Evolutionary conservation across 30 jellyfish, hydroid and myxozoan species (phyloP), one percentile per base, ranked within the genome.

Genomic region (Phacellophora camtschatica): DNA sequence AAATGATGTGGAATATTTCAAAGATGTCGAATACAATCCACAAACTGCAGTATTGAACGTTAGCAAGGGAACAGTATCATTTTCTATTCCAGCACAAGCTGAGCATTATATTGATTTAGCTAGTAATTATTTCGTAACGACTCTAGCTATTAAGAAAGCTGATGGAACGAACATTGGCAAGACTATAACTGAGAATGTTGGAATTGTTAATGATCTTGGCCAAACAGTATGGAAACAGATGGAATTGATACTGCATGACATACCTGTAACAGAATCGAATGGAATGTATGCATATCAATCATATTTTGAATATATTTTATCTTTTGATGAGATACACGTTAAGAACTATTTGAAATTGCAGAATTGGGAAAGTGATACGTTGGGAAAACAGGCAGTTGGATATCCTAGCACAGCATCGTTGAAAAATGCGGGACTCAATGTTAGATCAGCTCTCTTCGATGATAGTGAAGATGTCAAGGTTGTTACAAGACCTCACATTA

Each of bases 221-320:
- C 72, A 58, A 4, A 22, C 72, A 1, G 24, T 58, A 23, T 58
- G 35, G 20, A 24, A 30, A 18, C 72, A 58, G 6, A 30, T 58
- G 4, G 72, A 58, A 5, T 5, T 58, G 46, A 34, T 58, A 22
- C 29, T 20, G 37, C 32, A 65, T 33, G 78, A 65, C 78, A 65
- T 59, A 33, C 78, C 78, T 3, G 61, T 65, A 2, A 65, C 78
- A 1, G 78, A 65, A 8, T 34, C 78, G 5, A 65, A 65, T 39
- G 78, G 57, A 3, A 65, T 65, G 78, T 65, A 65, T 65, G 61
- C 59, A 8, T 65, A 65, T 30, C 78, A 65, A 33, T 32, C 59
- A 58, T 58, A 20, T 30, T 1, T 58, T 12, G 1, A 27, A 23
- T 22, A 42, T n/a, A 46, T 22, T 1, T 35, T 65, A 2, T 27